These are phyloP conservation scores for Sus cebifrons DNA, from an alignment of 2,797 vertebrate genomes.

Conservation along the genomic window DNA sequence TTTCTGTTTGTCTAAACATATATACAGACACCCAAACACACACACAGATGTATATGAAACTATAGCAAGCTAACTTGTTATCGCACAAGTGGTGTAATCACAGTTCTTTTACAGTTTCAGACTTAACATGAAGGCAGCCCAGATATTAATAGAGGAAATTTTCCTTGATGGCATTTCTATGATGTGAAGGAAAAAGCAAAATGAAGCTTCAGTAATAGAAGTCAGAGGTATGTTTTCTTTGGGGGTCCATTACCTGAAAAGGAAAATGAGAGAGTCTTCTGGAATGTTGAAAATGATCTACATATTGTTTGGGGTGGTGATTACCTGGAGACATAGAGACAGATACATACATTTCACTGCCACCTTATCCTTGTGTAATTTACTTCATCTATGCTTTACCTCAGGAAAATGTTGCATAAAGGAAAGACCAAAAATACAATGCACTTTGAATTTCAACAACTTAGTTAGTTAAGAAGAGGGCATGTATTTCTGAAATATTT, in stretches of 20 bases:
- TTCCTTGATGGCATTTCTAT: neutral
- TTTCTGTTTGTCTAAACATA: neutral
- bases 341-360: neutral
- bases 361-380: neutral
- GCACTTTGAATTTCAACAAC: neutral
- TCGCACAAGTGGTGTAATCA: neutral
- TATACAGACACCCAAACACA: too few species aligned
- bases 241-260: neutral
- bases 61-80: neutral
- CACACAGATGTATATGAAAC: neutral
- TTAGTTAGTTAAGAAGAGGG: neutral
- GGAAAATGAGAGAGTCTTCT: neutral
- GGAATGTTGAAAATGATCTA: neutral
- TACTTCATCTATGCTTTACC: neutral
- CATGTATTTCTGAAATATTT: neutral
- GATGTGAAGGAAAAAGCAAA: neutral
- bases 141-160: neutral
- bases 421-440: neutral
- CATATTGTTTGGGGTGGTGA: neutral
- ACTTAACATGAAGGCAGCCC: neutral
- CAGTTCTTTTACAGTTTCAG: neutral
- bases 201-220: neutral
- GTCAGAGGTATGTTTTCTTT: neutral
- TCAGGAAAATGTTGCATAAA: neutral
- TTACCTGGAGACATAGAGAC: neutral